These are phyloP conservation scores for Melospiza melodia DNA, from an alignment of 2,113 vertebrate genomes.

Conservation along the genomic window DNA sequence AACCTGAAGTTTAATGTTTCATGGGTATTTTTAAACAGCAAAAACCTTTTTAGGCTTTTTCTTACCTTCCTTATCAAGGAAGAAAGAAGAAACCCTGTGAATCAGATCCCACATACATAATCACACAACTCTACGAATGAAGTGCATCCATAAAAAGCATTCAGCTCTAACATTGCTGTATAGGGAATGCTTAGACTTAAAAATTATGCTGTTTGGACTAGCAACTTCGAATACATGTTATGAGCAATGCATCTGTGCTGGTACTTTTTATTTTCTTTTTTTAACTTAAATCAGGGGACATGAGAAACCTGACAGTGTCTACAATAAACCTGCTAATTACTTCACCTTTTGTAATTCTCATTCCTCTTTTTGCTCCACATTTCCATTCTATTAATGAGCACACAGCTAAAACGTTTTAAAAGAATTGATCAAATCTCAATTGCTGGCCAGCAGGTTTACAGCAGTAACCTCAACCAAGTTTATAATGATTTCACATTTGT, in stretches of 20 bases:
- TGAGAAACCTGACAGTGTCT: background rate
- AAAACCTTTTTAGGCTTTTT: conserved; percentile 15
- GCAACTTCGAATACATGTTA: conserved; percentile 32
- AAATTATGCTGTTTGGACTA: conserved; percentile 59
- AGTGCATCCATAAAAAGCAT: conserved; percentile 52
- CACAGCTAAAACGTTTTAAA: background rate
- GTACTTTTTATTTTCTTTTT: background rate
- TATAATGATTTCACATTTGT: background rate
- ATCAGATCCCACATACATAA: conserved; percentile 60
- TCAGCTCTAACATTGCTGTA: conserved; percentile 32
- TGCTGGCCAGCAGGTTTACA: background rate
- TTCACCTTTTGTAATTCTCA: background rate
- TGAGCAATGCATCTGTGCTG: conserved; percentile 17
- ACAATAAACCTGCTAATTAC: background rate
- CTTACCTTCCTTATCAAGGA: conserved; percentile 23
- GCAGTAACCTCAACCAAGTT: background rate
- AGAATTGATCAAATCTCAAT: background rate
- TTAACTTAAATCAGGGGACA: background rate
- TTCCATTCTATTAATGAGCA: background rate
- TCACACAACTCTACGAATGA: conserved; percentile 11
- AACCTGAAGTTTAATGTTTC: conserved; percentile 18
- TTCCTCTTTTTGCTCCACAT: background rate
- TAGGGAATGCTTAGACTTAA: conserved; percentile 42
- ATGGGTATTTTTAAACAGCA: conserved; percentile 25
- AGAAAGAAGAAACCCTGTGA: conserved; percentile 43